Conservation (phyloP, 1,140 invertebrate genomes). For the Drosophila tristis region DNA sequence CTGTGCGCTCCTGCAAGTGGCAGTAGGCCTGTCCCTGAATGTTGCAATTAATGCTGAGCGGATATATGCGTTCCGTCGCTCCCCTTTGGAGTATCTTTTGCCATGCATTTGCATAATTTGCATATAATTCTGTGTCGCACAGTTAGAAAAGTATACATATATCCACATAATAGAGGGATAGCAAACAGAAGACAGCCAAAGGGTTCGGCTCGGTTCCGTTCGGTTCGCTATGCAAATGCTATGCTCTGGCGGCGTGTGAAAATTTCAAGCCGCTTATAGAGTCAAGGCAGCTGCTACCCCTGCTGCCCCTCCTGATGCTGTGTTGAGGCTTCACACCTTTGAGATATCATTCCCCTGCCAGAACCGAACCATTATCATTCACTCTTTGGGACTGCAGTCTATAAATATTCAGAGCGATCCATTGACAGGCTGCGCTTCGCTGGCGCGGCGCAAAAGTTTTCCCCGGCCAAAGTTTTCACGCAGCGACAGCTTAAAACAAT, state of each 20-base stretch:
- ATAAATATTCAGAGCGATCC: slow-evolving; percentile 65
- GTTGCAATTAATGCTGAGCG: slow-evolving; percentile 60
- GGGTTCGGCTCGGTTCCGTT: slow-evolving; percentile 16
- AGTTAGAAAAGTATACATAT: slow-evolving; percentile 46
- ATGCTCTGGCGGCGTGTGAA: slow-evolving; percentile 56
- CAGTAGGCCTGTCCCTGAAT: slow-evolving; percentile 22
- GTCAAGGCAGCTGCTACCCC: slow-evolving; percentile 61
- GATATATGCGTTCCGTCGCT: slow-evolving; percentile 2
- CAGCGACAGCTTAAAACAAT: slow-evolving; percentile 67
- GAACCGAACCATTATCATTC: no score
- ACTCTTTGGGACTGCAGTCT: slow-evolving; percentile 43
- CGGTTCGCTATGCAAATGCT: slow-evolving; percentile 55
- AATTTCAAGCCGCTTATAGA: slow-evolving; percentile 36
- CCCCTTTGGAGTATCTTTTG: slow-evolving; percentile 7
- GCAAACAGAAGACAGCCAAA: slow-evolving; percentile 30
- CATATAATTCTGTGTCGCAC: slow-evolving; percentile 75
- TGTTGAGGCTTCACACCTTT: slow-evolving; percentile 30
- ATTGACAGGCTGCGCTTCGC: slow-evolving; percentile 49
- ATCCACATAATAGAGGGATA: slow-evolving; percentile 16
- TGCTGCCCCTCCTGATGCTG: slow-evolving; percentile 12
- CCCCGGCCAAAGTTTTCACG: slow-evolving; percentile 43
- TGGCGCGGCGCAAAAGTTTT: slow-evolving; percentile 37
- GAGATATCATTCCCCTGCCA: background rate
- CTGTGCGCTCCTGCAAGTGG: slow-evolving; percentile 28
- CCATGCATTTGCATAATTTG: slow-evolving; percentile 72